Evolutionary conservation across 2,113 vertebrate genomes (phyloP).

Genomic region (Neogobius melanostomus): DNA sequence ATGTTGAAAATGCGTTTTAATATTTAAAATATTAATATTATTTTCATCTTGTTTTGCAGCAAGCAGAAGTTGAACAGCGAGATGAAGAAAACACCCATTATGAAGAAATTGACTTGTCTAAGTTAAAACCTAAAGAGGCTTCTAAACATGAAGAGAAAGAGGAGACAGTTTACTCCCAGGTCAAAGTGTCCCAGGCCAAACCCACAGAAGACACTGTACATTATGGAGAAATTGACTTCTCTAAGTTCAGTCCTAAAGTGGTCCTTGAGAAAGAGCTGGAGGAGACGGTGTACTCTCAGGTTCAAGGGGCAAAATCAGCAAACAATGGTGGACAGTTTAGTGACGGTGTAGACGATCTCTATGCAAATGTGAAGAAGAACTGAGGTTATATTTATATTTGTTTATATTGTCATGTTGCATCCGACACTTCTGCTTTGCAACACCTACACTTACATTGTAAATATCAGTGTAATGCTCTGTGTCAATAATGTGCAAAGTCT

Average conservation of each 20-base stretch:
- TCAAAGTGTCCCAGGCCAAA: neutral
- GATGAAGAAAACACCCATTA: constrained; percentile 5
- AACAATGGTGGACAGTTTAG: too few relatives aligned
- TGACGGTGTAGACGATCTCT: too few relatives aligned
- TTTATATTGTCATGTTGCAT: too few relatives aligned
- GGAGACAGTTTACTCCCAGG: constrained; percentile 9
- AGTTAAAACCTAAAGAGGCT: neutral
- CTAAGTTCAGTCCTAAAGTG: neutral
- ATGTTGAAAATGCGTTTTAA: neutral
- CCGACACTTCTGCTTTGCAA: too few relatives aligned
- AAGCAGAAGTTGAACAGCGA: neutral
- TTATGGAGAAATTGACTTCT: constrained; percentile 5
- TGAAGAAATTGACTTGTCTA: neutral
- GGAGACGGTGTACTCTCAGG: constrained; percentile 11
- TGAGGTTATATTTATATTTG: too few relatives aligned
- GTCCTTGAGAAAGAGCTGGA: neutral
- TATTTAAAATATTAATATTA: neutral
- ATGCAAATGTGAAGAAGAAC: too few relatives aligned
- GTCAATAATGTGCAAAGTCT: too few relatives aligned
- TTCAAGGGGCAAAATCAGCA: neutral
- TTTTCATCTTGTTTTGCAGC: neutral
- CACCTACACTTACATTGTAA: too few relatives aligned
- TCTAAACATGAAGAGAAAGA: neutral
- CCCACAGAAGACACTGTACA: neutral
- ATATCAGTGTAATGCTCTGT: too few relatives aligned